These are phyloP conservation scores for Trichacis sp. DNA, from an alignment of 2,888 invertebrate species.

Conservation along the genomic window DNA sequence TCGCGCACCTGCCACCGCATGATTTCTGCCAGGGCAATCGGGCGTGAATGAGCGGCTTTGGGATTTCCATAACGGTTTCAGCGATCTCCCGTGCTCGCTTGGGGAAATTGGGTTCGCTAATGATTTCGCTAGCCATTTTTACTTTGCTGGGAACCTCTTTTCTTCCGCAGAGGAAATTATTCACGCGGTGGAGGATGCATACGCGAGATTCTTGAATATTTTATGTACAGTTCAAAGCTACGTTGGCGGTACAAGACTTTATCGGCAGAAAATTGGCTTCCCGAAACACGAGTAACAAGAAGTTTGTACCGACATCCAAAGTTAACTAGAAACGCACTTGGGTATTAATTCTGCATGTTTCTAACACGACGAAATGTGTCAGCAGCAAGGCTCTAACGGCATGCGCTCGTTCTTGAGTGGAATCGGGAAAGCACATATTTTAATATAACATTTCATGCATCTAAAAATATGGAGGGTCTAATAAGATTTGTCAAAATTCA, in stretches of 20 bases:
- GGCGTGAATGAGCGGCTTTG: conserved; percentile 1
- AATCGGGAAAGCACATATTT: not conserved
- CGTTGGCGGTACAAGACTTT: too few species aligned
- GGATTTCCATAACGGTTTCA: too few species aligned
- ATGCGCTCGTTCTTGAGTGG: not conserved
- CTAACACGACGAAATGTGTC: conserved; percentile 1
- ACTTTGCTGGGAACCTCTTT: too few species aligned
- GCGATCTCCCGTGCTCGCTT: too few species aligned
- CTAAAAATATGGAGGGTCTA: too few species aligned
- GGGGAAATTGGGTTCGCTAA: too few species aligned
- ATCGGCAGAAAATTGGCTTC: too few species aligned
- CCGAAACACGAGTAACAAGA: not conserved
- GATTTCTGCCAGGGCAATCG: conserved; percentile 2
- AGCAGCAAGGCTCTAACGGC: conserved; percentile 4
- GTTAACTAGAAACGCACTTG: not conserved
- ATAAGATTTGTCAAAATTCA: too few species aligned
- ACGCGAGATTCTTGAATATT: not conserved
- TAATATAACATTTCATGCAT: too few species aligned
- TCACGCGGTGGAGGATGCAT: not conserved
- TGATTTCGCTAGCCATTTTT: too few species aligned
- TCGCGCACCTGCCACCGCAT: conserved; percentile 38
- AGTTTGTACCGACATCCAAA: not conserved
- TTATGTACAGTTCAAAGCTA: not conserved
- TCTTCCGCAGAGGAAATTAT: too few species aligned
- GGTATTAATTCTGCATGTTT: not conserved